phyloP scores from a whole-genome alignment of 2,113 vertebrate genomes.

The Crotalus helleri region DNA sequence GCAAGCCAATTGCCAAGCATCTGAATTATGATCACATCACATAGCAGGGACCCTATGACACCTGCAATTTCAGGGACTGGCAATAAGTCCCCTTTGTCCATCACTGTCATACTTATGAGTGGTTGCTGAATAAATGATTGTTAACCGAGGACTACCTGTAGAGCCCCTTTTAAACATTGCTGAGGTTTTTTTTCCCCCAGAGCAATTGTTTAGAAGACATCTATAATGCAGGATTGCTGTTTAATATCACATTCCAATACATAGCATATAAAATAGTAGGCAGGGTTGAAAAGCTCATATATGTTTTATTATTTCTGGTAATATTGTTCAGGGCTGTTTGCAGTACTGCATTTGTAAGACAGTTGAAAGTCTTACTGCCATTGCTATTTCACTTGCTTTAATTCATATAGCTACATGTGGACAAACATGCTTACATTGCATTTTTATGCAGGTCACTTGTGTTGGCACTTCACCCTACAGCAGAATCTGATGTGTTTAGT shows the following conservation, averaged over 20 bases:
- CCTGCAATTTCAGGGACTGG: not conserved
- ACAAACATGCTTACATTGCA: not conserved
- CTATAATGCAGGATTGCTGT: not conserved
- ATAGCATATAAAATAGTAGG: not conserved
- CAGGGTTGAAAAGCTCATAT: not conserved
- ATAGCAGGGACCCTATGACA: not conserved
- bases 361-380: not conserved
- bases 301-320: not conserved
- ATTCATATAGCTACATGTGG: not conserved
- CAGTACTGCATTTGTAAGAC: not conserved
- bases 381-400: not conserved
- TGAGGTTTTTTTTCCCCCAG: not conserved
- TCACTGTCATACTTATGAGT: not conserved
- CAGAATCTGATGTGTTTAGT: not conserved
- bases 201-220: not conserved
- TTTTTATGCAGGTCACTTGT: not conserved
- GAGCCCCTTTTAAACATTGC: not conserved
- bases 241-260: not conserved
- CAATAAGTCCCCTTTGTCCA: not conserved
- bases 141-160: not conserved
- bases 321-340: not conserved
- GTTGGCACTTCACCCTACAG: not conserved
- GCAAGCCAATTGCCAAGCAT: not conserved
- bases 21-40: not conserved
- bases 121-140: not conserved